Evolutionary conservation across 1,140 invertebrate genomes (phyloP).

Genomic region (Drosophila nasuta): DNA sequence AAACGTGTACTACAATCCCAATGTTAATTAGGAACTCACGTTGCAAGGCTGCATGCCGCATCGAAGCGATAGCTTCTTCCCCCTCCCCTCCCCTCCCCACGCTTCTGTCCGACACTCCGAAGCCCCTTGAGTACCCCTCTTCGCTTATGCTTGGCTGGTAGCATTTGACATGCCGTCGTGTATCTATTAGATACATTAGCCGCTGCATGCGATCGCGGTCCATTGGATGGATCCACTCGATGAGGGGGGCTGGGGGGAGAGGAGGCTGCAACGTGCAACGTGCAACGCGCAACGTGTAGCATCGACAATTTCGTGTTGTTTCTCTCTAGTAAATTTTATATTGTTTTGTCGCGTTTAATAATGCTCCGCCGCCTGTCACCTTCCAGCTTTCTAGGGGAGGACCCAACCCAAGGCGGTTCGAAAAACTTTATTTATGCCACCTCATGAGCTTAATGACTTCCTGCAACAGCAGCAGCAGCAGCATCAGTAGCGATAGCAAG

Average conservation of each 20-base stretch:
- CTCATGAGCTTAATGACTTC: constrained; percentile 77
- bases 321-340: constrained; percentile 74
- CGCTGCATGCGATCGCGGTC: constrained; percentile 56
- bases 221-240: neutral
- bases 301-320: constrained; percentile 65
- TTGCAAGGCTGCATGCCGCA: constrained; percentile 33
- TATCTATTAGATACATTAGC: constrained; percentile 83
- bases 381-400: constrained; percentile 55
- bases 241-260: neutral
- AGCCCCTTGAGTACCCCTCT: constrained; percentile 3
- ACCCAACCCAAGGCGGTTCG: neutral
- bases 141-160: constrained; percentile 52
- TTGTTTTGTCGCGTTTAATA: constrained; percentile 76
- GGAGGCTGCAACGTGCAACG: constrained; percentile 13
- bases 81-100: neutral
- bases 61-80: neutral
- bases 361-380: constrained; percentile 59
- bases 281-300: constrained; percentile 1
- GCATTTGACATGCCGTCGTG: constrained; percentile 75
- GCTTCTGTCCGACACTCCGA: neutral
- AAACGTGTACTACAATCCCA: constrained; percentile 80
- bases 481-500: neutral
- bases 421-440: constrained; percentile 75
- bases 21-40: constrained; percentile 81
- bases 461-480: constrained; percentile 48